Base-by-base conservation (phyloP, 2,888 invertebrate species). In the Eilema sororculum region DNA sequence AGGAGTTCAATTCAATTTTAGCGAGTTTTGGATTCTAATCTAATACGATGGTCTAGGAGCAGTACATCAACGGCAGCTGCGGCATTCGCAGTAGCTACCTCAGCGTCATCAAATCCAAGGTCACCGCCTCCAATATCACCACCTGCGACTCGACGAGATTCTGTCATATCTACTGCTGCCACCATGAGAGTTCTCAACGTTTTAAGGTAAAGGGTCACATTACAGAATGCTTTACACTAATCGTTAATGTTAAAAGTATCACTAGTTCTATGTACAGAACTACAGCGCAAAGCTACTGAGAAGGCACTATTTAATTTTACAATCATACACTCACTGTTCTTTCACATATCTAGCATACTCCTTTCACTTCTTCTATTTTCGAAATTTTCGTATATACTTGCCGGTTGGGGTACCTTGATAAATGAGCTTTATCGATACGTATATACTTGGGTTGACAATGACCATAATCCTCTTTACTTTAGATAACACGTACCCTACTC, bases 161-260 rank as follows among this genome's bases (percentile, higher is more conserved):
- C 97, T 12, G 97, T 98, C 60, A 98, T 98, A 89, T 98, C 98
- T 60, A 98, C 98, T 8, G 98, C 98, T n/a, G 98, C 98, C 69
- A 98, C 98, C 0, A 98, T 98, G 98, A 93, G 99, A 74, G 98
- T 98, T 0, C 95, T 99, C 0, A 98, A 98, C 89, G 98, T 99
- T 2, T 95, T 99, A 63, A 96, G 96, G 96, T 96, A 60, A 75
- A 52, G 52, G 20, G 9, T 16, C 10, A 16, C 12, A n/a, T 28
- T 46, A 12, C 2, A 37, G 13, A 33, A 22, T 3, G 24, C 9
- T 58, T 37, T 0, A 20, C 13, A 20, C 16, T 20, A 33, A 33
- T n/a, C 20, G 9, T 52, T 52, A 52, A n/a, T n/a, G 52, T 52
- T 9, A 52, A 52, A 52, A 52, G 9, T n/a, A 1, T 46, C 6